Evolutionary conservation across 2,888 invertebrate genomes (phyloP), one percentile per base, ranked within the genome.

Genomic region (Heliconius erato): DNA sequence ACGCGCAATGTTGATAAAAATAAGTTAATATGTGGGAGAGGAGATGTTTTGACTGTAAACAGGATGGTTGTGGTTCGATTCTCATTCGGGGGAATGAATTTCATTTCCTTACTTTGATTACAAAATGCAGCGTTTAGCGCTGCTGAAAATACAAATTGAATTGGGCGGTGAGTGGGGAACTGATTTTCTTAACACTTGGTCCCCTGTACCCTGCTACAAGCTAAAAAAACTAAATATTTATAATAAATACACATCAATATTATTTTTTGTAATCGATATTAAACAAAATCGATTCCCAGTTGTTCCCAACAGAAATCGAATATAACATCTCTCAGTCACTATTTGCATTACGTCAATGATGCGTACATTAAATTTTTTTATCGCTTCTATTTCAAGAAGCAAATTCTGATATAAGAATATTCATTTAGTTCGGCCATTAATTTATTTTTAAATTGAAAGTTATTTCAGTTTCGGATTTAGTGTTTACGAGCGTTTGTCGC

Each of bases 381-480:
- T 85, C 76, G 85, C 76, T 82, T 84, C 86, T 85, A 86, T 86
- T 86, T 85, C 84, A 79, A 83, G 83, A 81, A 80, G 83, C 79
- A 81, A 77, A 84, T 81, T 83, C 76, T 83, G 80, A 59, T 85
- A 79, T 79, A 81, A 83, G 81, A 83, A 85, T 81, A 77, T 80
- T 80, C 81, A 77, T 80, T 82, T 71, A 81, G 32, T 82, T 84
- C 81, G 54, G 28, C 76, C 82, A 74, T 83, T 82, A 83, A 82
- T 84, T 83, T 84, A 84, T 83, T 83, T 84, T 82, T 83, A 83
- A 83, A 84, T 79, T 80, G 68, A 68, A 80, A 82, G 82, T 78
- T 82, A 79, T 84, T 84, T 84, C 72, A 72, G 82, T 79, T 76
- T 79, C 77, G 54, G 76, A 83, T 77, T 82, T 80, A 78, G 77